Conservation (phyloP, 2,797 vertebrate species). For the Sebastes diploproa region DNA sequence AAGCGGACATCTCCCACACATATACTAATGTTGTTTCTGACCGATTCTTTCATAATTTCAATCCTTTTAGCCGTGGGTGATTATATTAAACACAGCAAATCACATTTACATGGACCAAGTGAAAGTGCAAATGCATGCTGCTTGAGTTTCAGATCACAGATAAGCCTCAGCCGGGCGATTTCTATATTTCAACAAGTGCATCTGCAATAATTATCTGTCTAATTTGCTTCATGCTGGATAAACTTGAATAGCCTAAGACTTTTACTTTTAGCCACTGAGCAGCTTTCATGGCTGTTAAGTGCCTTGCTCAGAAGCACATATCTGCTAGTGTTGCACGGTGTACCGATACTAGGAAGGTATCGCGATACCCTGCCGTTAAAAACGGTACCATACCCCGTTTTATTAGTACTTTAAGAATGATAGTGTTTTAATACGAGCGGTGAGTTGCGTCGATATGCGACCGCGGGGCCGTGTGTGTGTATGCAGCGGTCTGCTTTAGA, state of each 20-base stretch:
- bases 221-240: conserved; percentile 7
- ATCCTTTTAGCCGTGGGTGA: conserved; percentile 26
- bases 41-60: conserved; percentile 24
- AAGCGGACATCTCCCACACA: conserved; percentile 17
- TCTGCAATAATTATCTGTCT: conserved; percentile 18
- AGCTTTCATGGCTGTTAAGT: not conserved
- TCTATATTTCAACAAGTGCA: conserved; percentile 32
- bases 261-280: not conserved
- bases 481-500: no score
- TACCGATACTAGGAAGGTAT: no score
- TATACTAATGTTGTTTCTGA: conserved; percentile 22
- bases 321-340: no score
- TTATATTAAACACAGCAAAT: conserved; percentile 44
- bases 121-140: conserved; percentile 29
- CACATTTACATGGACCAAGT: conserved; percentile 34
- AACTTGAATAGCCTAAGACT: not conserved
- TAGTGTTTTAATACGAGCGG: no score
- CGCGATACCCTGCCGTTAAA: no score
- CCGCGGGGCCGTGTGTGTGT: no score
- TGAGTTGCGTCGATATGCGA: no score
- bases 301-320: not conserved
- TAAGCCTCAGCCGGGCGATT: conserved; percentile 4
- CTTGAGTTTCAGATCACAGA: conserved; percentile 26
- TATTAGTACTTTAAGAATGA: no score
- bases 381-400: no score